Conservation (phyloP, 2,888 invertebrate species). For the Drosophila longiperda region DNA sequence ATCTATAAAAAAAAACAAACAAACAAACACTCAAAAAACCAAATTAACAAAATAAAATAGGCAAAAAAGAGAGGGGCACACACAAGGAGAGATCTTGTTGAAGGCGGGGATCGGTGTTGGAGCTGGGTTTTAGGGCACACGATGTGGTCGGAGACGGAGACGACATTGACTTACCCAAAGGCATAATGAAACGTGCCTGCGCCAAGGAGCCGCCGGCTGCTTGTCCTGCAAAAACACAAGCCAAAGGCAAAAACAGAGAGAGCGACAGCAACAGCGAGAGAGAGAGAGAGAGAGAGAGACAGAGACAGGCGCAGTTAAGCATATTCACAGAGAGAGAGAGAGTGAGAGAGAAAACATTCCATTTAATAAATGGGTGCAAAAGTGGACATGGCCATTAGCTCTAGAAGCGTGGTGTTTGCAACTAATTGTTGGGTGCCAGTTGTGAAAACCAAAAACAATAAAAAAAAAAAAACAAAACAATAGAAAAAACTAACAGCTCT, state of each 20-base stretch:
- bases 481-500: conserved; percentile 24
- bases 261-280: conserved; percentile 26
- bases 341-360: conserved; percentile 59
- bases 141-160: conserved; percentile 10
- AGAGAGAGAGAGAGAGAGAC: conserved; percentile 4
- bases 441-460: neutral
- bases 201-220: conserved; percentile 48
- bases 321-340: conserved; percentile 25
- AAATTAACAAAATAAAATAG: conserved; percentile 27
- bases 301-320: conserved; percentile 44
- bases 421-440: conserved; percentile 56
- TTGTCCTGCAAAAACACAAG: conserved; percentile 67
- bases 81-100: neutral
- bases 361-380: conserved; percentile 19
- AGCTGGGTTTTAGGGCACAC: neutral
- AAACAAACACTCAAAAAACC: conserved; percentile 27
- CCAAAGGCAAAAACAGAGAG: conserved; percentile 42
- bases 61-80: conserved; percentile 9
- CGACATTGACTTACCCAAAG: conserved; percentile 77
- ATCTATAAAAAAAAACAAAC: conserved; percentile 73
- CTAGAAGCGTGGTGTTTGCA: conserved; percentile 62
- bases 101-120: neutral
- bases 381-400: conserved; percentile 40
- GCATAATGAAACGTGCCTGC: conserved; percentile 79
- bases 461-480: conserved; percentile 3